These are phyloP conservation scores for Cladorhizidae sp. DNA, from an alignment of 37 sponge, comb jelly and placozoan species.

Conservation along the genomic window DNA sequence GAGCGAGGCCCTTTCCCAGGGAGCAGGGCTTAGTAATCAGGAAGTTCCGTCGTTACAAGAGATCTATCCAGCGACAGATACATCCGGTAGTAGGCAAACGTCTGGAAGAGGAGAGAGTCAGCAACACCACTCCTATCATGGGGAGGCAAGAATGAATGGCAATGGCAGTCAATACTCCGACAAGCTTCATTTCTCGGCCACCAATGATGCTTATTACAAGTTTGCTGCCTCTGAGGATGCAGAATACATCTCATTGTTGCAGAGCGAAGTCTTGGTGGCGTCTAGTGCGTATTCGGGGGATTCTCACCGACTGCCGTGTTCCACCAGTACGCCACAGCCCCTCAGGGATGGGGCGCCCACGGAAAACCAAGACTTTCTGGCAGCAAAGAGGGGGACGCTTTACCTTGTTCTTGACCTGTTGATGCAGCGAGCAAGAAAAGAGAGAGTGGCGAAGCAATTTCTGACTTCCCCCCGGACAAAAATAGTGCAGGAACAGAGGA, in stretches of 20 bases:
- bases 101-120: too few species aligned
- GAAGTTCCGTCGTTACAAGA: too few species aligned
- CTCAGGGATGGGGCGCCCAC: background rate
- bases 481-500: conserved; percentile 10
- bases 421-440: conserved; percentile 31
- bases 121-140: too few species aligned
- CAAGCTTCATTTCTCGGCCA: background rate
- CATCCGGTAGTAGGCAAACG: too few species aligned
- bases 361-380: conserved; percentile 19
- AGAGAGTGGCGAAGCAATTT: conserved; percentile 56
- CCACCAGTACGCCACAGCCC: background rate
- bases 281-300: background rate
- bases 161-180: background rate
- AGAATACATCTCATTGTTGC: conserved; percentile 5
- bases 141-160: too few species aligned
- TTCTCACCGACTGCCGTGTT: background rate
- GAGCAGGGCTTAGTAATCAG: too few species aligned
- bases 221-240: conserved; percentile 57
- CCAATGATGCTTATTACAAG: conserved; percentile 20
- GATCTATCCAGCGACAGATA: too few species aligned
- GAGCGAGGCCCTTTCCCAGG: too few species aligned
- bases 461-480: conserved; percentile 12
- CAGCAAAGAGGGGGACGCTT: conserved; percentile 35
- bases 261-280: conserved; percentile 38
- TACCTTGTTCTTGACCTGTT: conserved; percentile 55